These are phyloP conservation scores for Caranx ignobilis DNA, from an alignment of 2,113 vertebrate genomes.

Conservation along the genomic window DNA sequence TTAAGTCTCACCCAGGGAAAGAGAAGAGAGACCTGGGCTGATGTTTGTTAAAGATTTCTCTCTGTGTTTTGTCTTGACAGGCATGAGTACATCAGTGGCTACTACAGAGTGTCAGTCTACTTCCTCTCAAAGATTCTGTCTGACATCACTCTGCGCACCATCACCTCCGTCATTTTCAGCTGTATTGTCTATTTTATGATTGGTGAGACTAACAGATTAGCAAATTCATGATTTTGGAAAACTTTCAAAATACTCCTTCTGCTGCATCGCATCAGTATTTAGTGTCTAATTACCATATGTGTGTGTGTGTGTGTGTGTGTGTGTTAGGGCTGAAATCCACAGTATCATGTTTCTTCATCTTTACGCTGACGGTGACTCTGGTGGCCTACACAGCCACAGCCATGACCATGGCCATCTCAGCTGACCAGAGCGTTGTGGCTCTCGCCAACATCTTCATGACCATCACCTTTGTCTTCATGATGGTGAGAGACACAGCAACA, in stretches of 20 bases:
- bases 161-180: conserved; percentile 89
- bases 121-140: conserved; percentile 91
- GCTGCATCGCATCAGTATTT: background rate
- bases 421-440: conserved; percentile 88
- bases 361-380: conserved; percentile 89
- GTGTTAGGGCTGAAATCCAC: conserved; percentile 87
- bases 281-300: background rate
- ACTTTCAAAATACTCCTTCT: too few species aligned
- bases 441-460: conserved; percentile 91
- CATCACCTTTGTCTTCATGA: conserved; percentile 93
- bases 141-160: conserved; percentile 88
- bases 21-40: too few species aligned
- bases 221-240: too few species aligned
- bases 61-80: conserved; percentile 78
- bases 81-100: conserved; percentile 96
- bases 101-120: conserved; percentile 93
- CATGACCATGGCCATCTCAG: conserved; percentile 91
- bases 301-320: conserved; percentile 12
- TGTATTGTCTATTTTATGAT: conserved; percentile 91
- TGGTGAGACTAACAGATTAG: conserved; percentile 79
- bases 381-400: conserved; percentile 90
- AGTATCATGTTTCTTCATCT: conserved; percentile 86
- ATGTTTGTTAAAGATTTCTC: background rate
- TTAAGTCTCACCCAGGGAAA: too few species aligned
- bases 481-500: conserved; percentile 81